Evolutionary conservation across 1,140 invertebrate genomes (phyloP), one percentile per base, ranked within the genome.

Genomic region (Pseudomyrmex dendroicus): DNA sequence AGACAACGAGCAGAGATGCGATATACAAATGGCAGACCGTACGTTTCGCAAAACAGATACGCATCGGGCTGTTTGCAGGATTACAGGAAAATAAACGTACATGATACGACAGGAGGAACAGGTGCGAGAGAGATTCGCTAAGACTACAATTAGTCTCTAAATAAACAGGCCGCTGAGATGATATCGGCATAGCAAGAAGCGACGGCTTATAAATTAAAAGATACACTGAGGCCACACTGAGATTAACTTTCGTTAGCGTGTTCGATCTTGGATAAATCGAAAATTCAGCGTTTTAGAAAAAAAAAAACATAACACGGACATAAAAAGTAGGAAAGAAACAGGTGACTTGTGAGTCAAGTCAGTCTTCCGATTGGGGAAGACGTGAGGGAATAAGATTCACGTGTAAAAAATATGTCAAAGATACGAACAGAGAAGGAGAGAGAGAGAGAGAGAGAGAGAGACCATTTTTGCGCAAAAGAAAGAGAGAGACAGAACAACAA

Each of bases 371-470:
- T 5, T 17, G 56, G 54, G 48, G 62, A 62, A 13, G 48, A 50
- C 22, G 15, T 82, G 48, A 15, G 44, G 22, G 61, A 70, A 82
- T n/a, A 72, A 82, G 17, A 72, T 20, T 52, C 50, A 70, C n/a
- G 15, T 44, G 62, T 25, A 68, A 80, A 68, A 80, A 83, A 7
- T 35, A 61, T 57, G 13, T 22, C 52, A 72, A n/a, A 62, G 56
- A 68, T 61, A 73, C 1, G 22, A 54, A 84, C 48, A 87, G 74
- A 62, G 54, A 25, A 35, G 35, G 35, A 77, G 44, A 82, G 66
- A 84, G 63, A 74, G 72, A 85, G 7, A 68, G 62, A 70, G 62
- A 78, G 35, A 83, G 50, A 67, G 61, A 83, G 17, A 73, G 62
- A 80, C 56, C 54, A 77, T 59, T 63, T 70, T 66, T 78, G 46